Evolutionary conservation across 1,140 invertebrate species (phyloP).

Genomic region (Rhyzopertha dominica): DNA sequence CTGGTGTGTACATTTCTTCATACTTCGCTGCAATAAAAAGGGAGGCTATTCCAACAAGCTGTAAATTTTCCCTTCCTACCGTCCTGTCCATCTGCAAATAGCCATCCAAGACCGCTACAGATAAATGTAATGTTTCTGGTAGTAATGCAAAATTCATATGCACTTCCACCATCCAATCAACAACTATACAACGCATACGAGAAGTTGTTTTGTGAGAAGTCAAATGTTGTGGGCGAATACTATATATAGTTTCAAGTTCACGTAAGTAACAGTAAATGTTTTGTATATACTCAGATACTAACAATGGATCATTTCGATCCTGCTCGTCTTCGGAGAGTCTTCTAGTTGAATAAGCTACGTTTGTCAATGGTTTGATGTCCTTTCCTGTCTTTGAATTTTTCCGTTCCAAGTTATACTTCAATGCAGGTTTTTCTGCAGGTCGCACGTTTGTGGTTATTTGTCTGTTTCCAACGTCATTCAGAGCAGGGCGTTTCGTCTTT

Average conservation of each 20-base stretch:
- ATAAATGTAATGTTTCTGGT: constrained; percentile 88
- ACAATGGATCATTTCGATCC: constrained; percentile 66
- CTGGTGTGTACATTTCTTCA: constrained; percentile 90
- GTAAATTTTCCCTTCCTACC: constrained; percentile 62
- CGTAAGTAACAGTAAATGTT: constrained; percentile 80
- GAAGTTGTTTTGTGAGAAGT: constrained; percentile 63
- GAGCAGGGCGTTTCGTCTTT: no score
- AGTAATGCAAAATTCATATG: constrained; percentile 81
- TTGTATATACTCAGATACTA: constrained; percentile 76
- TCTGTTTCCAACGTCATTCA: no score
- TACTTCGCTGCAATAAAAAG: constrained; percentile 93
- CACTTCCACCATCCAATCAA: constrained; percentile 94
- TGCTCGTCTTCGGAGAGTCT: no score
- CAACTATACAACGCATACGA: constrained; percentile 80
- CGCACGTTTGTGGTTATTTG: no score
- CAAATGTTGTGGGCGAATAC: constrained; percentile 59
- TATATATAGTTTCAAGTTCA: constrained; percentile 62
- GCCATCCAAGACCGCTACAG: constrained; percentile 83
- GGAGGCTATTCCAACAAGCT: constrained; percentile 86
- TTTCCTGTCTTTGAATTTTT: no score
- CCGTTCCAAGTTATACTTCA: no score
- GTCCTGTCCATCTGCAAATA: constrained; percentile 75
- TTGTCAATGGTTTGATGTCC: no score
- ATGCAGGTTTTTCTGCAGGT: no score
- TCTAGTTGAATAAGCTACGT: constrained; percentile 2